Base-by-base conservation (phyloP, 2,888 invertebrate genomes). In the Thereva unica region DNA sequence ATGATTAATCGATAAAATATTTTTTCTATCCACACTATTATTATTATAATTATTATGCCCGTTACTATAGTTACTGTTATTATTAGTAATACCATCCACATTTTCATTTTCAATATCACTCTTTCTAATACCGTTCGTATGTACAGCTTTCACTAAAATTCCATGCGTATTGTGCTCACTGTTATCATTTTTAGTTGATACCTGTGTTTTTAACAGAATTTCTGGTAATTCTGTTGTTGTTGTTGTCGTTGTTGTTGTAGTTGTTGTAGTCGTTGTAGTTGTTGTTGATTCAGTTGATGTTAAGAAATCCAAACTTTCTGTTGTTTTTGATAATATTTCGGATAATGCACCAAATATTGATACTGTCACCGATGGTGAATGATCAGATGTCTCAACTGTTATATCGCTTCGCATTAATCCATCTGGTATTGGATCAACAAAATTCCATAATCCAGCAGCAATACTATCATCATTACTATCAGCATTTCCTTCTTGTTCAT, bases 261-360 rank as follows among this genome's bases (percentile, higher is more conserved):
- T 74, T 56, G 73, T 69, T n/a, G 72, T 71, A 2, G 71, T 71
- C 6, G 72, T 71, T 10, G 71, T 67, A 12, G 73, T 72, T 54
- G 73, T 70, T 10, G 71, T 71, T 41, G 73, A 69, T 23, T 71
- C 69, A 35, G 71, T 71, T 64, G 70, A 69, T 47, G 72, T 66
- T 47, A 71, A 65, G 65, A 68, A 69, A 68, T 70, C 71, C 44
- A 71, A 64, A 70, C 71, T 73, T 70, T 74, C 73, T 41, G 74
- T 74, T 34, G 74, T 74, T 72, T 75, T 73, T 42, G 74, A 74
- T 72, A 85, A 82, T 75, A 85, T 84, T 71, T 85, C 85, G 76
- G 85, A 84, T 77, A 85, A 76, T 77, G 85, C 85, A 79, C 84
- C 84, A 73, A 84, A 85, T 73, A 85, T 85, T 69, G 85, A 85